Percentiles rank a stretch among this genome's conserved stretches.
Evolutionary conservation across 2,113 vertebrate species (phyloP).

Genomic region (Cavia aperea): DNA sequence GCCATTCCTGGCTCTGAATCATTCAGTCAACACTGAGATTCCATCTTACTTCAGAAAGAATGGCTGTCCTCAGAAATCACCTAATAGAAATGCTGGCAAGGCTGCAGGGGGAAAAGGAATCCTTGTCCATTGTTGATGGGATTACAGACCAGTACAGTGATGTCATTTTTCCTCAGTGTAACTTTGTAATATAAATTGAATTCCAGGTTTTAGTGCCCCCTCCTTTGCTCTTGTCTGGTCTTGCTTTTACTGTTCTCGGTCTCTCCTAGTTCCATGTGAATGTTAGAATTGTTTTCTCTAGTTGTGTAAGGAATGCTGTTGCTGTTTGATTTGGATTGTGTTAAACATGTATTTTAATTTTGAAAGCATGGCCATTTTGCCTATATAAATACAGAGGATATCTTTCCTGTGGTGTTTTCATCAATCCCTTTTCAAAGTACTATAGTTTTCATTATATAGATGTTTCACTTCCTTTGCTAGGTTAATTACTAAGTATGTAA

Average conservation of each 20-base stretch:
- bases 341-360: neutral
- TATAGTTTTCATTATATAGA: neutral
- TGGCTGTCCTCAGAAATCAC: neutral
- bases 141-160: neutral
- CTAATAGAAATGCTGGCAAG: neutral
- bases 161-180: neutral
- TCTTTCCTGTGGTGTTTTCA: neutral
- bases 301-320: neutral
- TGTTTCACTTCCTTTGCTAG: neutral
- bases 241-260: neutral
- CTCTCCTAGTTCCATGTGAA: neutral
- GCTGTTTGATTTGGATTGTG: neutral
- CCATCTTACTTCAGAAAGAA: neutral
- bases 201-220: neutral
- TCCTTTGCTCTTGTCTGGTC: neutral
- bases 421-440: neutral
- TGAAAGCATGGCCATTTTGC: neutral
- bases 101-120: neutral
- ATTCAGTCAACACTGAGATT: neutral
- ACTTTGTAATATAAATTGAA: neutral
- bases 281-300: neutral
- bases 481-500: neutral
- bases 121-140: neutral
- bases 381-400: neutral
- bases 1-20: too few species aligned